Conservation (phyloP, 2,888 invertebrate genomes). For the Dioctria linearis region DNA sequence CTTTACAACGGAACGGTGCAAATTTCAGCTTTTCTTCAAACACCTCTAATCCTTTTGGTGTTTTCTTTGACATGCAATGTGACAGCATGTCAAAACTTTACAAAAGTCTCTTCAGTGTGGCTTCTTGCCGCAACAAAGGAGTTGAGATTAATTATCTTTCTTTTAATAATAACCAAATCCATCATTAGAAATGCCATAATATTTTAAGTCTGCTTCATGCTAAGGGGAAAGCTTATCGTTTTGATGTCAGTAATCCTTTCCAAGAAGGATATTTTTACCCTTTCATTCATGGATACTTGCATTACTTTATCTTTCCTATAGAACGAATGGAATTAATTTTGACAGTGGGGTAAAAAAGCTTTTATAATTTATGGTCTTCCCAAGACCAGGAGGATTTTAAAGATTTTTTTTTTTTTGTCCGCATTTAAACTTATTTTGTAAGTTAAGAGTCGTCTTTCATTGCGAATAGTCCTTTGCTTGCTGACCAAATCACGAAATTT, state of each 20-base stretch:
- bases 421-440: neutral
- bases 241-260: neutral
- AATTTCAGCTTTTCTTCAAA: too few species aligned
- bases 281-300: neutral
- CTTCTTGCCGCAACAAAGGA: neutral
- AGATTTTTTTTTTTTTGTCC: neutral
- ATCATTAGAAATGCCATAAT: neutral
- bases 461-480: too few species aligned
- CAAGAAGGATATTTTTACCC: neutral
- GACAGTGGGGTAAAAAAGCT: neutral
- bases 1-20: too few species aligned
- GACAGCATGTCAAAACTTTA: too few species aligned
- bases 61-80: too few species aligned
- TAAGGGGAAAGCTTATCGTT: neutral
- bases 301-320: neutral
- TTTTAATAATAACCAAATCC: conserved; percentile 3
- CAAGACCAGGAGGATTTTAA: neutral
- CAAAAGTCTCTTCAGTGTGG: neutral
- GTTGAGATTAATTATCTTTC: conserved; percentile 23
- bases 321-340: neutral
- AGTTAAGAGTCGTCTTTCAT: too few species aligned
- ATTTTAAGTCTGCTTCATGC: neutral
- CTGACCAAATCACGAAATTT: neutral
- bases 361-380: neutral
- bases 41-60: too few species aligned